phyloP scores from a whole-genome alignment of 2,888 invertebrate genomes.

The Chironomus riparius region DNA sequence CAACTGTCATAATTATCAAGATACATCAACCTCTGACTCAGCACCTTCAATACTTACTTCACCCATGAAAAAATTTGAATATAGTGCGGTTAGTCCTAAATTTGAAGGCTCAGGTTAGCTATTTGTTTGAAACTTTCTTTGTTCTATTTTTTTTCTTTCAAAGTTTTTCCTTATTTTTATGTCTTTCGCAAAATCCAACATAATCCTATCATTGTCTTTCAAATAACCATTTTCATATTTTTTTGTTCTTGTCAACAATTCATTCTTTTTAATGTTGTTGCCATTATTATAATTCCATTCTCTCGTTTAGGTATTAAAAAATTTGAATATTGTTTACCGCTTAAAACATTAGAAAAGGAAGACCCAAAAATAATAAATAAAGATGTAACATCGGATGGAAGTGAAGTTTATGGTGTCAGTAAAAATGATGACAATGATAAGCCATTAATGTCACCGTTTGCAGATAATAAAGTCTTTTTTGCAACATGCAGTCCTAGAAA shows the following conservation, averaged over 20 bases:
- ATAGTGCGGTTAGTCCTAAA: constrained; percentile 42
- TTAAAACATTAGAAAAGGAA: neutral
- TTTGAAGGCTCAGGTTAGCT: constrained; percentile 28
- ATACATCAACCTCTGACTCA: constrained; percentile 28
- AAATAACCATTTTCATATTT: neutral
- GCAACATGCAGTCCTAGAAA: constrained; percentile 17
- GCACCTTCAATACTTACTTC: constrained; percentile 52
- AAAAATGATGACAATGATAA: constrained; percentile 2
- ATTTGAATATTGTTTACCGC: constrained; percentile 17
- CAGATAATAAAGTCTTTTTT: constrained; percentile 4
- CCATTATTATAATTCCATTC: neutral
- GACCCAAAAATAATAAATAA: neutral
- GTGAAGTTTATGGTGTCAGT: neutral
- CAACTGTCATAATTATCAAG: constrained; percentile 38
- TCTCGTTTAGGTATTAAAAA: constrained; percentile 9
- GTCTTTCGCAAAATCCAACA: neutral
- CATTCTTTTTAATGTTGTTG: too few species aligned
- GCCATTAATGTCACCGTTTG: constrained; percentile 1
- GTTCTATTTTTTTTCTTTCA: neutral
- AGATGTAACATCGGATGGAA: neutral
- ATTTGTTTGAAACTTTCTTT: neutral
- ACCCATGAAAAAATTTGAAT: constrained; percentile 49
- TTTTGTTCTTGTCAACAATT: neutral
- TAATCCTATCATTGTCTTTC: neutral
- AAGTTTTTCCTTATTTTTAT: neutral